Evolutionary conservation across 2,888 invertebrate genomes (phyloP), one percentile per base, ranked within the genome.

Genomic region (Temnothorax unifasciatus): DNA sequence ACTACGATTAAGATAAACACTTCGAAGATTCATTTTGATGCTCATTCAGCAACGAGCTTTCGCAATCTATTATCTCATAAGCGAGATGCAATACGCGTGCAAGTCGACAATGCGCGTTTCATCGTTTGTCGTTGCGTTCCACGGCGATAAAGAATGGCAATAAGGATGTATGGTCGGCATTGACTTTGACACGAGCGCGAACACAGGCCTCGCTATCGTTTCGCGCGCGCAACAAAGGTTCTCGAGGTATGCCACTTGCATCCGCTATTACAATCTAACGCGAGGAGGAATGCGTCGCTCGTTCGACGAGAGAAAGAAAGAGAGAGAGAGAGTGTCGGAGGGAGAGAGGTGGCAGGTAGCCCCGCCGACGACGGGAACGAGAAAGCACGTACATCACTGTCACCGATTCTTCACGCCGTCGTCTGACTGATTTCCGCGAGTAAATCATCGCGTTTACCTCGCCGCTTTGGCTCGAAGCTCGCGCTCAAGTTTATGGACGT

Each of bases 241-340:
- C 81, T 61, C 66, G 68, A 81, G 81, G 83, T 74, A 74, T 82
- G 83, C 79, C 82, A 81, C 66, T 83, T 64, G 83, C 83, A 79
- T 85, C 69, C 74, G 64, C 76, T 88, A 89, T 87, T 85, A 86
- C 84, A 73, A 86, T 82, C 79, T 83, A 82, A 85, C 83, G 74
- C 88, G 82, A 76, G 84, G 47, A 89, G 89, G 88, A 90, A 89
- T 85, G 85, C 86, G 79, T 63, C 75, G 57, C 54, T 47, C 71
- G 68, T 38, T 38, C 66, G 66, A 68, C 68, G 54, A 81, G 29
- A 47, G 77, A 64, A 59, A 83, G 59, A 75, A 34, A 18, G 38
- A 29, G 3, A 47, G 38, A 29, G 3, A 47, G n/a, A 25, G 54
- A 71, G 79, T 63, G 44, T 15, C 18, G 47, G 25, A 18, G 54